Conservation (phyloP, 92 coral and sea anemone genomes). For the Siderastrea radians region DNA sequence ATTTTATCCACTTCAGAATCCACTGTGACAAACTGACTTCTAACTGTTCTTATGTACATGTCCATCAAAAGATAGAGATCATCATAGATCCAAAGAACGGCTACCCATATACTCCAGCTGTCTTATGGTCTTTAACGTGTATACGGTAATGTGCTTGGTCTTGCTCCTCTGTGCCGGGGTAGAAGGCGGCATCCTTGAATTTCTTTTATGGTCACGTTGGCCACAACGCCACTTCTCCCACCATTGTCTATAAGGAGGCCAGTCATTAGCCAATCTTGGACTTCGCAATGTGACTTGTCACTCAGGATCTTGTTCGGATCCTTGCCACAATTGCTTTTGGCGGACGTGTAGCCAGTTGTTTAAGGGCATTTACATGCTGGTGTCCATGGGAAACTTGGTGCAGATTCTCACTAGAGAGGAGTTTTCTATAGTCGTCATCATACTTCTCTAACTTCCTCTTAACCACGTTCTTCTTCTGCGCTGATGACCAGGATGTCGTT, state of each 20-base stretch:
- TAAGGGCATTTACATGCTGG: conserved; percentile 34
- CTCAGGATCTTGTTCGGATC: background rate
- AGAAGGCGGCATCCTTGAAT: conserved; percentile 59
- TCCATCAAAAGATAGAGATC: conserved; percentile 44
- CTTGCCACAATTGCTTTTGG: background rate
- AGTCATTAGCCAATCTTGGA: conserved; percentile 32
- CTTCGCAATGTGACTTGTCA: conserved; percentile 13
- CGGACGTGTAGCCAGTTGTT: conserved; percentile 40
- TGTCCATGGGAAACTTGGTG: conserved; percentile 46
- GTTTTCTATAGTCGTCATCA: conserved; percentile 20
- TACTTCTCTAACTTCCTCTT: background rate
- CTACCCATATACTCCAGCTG: conserved; percentile 58
- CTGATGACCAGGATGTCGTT: conserved; percentile 48
- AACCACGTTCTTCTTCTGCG: conserved; percentile 26
- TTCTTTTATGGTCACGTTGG: conserved; percentile 48
- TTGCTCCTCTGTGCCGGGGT: conserved; percentile 53
- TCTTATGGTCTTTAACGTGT: conserved; percentile 59
- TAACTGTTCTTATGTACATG: conserved; percentile 49
- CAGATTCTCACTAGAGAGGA: conserved; percentile 31
- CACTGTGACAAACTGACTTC: conserved; percentile 35
- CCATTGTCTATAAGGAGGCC: background rate
- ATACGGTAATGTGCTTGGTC: conserved; percentile 61
- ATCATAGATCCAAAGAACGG: conserved; percentile 63
- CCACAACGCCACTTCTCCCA: conserved; percentile 21
- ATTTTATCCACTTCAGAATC: conserved; percentile 25